Conservation (phyloP, 2,113 vertebrate genomes). For the Callaeas wilsoni region DNA sequence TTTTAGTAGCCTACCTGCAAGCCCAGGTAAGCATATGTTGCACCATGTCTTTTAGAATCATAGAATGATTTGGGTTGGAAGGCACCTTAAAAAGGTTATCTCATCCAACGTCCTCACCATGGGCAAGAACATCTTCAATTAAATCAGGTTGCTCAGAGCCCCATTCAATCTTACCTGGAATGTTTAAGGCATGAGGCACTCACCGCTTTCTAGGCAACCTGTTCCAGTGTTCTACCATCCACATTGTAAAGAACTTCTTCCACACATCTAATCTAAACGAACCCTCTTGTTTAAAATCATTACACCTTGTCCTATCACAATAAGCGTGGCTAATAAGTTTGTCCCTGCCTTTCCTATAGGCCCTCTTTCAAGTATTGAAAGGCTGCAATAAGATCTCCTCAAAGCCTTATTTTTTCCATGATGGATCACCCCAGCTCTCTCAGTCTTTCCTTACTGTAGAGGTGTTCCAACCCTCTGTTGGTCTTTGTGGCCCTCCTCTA, state of each 20-base stretch:
- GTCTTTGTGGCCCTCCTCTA: background rate
- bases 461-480: background rate
- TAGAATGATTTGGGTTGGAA: background rate
- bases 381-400: background rate
- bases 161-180: background rate
- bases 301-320: background rate
- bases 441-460: background rate
- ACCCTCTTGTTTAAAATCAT: background rate
- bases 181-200: background rate
- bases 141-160: background rate
- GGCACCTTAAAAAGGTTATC: background rate
- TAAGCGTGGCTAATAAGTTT: background rate
- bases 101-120: rapidly evolving
- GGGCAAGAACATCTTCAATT: background rate
- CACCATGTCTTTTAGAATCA: background rate
- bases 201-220: background rate
- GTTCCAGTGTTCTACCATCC: background rate
- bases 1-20: background rate
- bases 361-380: background rate
- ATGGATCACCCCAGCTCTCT: background rate
- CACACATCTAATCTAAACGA: background rate
- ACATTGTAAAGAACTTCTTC: background rate
- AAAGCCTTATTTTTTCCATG: background rate
- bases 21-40: background rate
- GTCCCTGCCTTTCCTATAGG: background rate